Conservation (phyloP, 2,888 invertebrate genomes). For the Onthophagus sagittarius region DNA sequence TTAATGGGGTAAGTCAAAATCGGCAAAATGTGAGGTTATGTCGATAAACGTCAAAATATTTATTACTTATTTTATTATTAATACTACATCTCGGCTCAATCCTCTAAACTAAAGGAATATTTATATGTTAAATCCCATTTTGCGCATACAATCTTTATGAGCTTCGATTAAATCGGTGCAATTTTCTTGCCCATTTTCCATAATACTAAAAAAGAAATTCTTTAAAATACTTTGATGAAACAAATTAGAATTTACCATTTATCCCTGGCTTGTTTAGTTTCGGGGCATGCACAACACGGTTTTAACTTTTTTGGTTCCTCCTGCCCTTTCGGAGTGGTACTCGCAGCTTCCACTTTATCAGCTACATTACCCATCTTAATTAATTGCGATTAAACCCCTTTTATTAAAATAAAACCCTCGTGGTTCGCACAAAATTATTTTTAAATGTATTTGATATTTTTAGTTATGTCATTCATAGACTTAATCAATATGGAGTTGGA, state of each 20-base stretch:
- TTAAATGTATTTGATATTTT: not conserved
- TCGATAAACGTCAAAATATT: not conserved
- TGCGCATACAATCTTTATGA: slow-evolving; percentile 94
- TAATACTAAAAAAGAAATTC: slow-evolving; percentile 65
- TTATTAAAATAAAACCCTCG: not conserved
- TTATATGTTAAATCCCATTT: slow-evolving; percentile 92
- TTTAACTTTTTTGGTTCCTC: slow-evolving; percentile 73
- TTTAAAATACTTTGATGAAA: not conserved
- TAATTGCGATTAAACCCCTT: not conserved
- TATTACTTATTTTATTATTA: not conserved
- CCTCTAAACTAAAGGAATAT: slow-evolving; percentile 5
- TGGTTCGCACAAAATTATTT: not conserved
- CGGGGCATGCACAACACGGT: slow-evolving; percentile 96
- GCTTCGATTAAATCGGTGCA: slow-evolving; percentile 89
- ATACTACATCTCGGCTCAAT: slow-evolving; percentile 6
- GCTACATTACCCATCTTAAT: slow-evolving; percentile 54
- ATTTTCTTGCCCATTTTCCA: slow-evolving; percentile 87
- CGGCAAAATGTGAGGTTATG: slow-evolving; percentile 12
- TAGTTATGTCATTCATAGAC: not conserved
- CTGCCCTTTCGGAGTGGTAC: slow-evolving; percentile 38
- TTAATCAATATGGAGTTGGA: not conserved
- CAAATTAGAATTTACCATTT: slow-evolving; percentile 67
- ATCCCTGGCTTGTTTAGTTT: slow-evolving; percentile 87
- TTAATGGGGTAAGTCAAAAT: too few species aligned
- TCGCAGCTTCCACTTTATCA: slow-evolving; percentile 52